These are phyloP conservation scores for Scaptomyza flava DNA, from an alignment of 2,888 invertebrate species.

Conservation along the genomic window DNA sequence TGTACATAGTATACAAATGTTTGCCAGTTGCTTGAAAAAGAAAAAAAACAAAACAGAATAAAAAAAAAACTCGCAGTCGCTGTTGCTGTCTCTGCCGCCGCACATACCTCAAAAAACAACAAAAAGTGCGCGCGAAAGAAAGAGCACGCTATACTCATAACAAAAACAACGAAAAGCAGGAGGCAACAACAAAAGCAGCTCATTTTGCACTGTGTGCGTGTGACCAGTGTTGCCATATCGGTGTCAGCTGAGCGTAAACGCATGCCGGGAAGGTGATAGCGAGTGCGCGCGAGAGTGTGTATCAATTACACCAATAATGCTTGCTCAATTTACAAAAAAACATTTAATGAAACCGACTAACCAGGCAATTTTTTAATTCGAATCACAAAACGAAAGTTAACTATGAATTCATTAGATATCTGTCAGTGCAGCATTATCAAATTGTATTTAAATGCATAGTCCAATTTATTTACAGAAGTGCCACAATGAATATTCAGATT, in stretches of 20 bases:
- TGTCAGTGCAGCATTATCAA: not conserved
- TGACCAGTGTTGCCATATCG: constrained; percentile 63
- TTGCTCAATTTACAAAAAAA: constrained; percentile 9
- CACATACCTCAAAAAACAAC: constrained; percentile 48
- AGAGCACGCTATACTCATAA: constrained; percentile 38
- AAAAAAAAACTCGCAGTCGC: constrained; percentile 23
- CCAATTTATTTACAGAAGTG: not conserved
- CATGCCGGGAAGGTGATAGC: constrained; percentile 40
- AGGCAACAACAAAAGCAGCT: constrained; percentile 44
- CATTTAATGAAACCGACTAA: constrained; percentile 4
- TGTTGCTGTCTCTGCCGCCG: constrained; percentile 31
- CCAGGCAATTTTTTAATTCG: constrained; percentile 1
- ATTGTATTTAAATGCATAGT: not conserved
- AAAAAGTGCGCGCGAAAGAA: constrained; percentile 55
- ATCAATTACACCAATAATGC: constrained; percentile 7
- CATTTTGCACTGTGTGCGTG: constrained; percentile 44
- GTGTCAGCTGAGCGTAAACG: constrained; percentile 54
- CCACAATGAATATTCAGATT: not conserved
- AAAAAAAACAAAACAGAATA: constrained; percentile 48
- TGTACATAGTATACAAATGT: constrained; percentile 16
- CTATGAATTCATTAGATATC: not conserved
- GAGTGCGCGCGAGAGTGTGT: constrained; percentile 9
- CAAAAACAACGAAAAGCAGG: constrained; percentile 33
- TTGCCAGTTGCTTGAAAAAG: constrained; percentile 30
- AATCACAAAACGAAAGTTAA: constrained; percentile 1